Evolutionary conservation across 2,113 vertebrate genomes (phyloP).

Genomic region (Thinocorus orbignyianus): DNA sequence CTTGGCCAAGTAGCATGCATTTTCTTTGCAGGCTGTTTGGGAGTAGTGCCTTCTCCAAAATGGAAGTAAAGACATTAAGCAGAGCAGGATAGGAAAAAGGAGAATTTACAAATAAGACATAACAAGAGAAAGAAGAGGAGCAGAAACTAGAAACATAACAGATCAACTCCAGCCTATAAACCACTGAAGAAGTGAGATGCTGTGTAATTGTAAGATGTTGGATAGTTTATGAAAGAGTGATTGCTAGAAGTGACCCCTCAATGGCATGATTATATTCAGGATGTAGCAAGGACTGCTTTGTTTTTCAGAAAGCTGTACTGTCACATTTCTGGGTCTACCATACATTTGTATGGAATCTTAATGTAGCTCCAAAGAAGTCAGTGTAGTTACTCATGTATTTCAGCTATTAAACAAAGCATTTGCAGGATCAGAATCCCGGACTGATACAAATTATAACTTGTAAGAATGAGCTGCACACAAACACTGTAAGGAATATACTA

Average conservation of each 20-base stretch:
- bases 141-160: neutral
- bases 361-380: neutral
- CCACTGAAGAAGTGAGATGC: neutral
- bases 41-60: neutral
- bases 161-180: neutral
- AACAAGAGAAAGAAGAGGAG: neutral
- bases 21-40: fast-evolving
- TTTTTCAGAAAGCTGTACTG: neutral
- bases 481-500: neutral
- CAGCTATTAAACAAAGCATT: neutral
- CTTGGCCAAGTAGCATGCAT: neutral
- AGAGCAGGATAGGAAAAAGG: neutral
- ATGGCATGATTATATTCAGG: neutral
- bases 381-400: neutral
- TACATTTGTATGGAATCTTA: neutral
- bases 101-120: neutral
- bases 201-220: neutral
- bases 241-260: neutral
- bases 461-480: neutral
- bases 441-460: neutral
- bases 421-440: neutral
- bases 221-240: neutral
- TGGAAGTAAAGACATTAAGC: neutral
- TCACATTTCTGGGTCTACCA: neutral
- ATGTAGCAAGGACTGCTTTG: neutral